A percentile compares a stretch with the other conserved stretches of the same genome.
Evolutionary conservation across 2,113 vertebrate genomes (phyloP).

Genomic region (Ptilonorhynchus violaceus): DNA sequence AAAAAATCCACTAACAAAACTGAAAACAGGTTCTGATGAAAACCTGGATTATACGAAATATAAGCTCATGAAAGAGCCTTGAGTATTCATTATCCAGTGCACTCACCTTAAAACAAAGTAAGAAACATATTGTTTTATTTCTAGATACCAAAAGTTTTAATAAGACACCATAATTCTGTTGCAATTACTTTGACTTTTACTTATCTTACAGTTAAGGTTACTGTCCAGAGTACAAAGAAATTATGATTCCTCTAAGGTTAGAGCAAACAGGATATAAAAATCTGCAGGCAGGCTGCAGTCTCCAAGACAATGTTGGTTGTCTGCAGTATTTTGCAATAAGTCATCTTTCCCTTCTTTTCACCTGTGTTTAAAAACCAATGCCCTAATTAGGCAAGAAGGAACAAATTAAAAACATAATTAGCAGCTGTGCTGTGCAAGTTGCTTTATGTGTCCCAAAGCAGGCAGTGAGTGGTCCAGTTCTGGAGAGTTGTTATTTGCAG

Average conservation of each 20-base stretch:
- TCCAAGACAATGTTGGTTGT: neutral
- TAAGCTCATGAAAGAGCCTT: neutral
- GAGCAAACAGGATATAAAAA: neutral
- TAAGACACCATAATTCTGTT: neutral
- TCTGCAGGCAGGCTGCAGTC: neutral
- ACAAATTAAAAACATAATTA: neutral
- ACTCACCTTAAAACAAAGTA: neutral
- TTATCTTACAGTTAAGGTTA: neutral
- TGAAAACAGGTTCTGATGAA: neutral
- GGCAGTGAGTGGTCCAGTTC: neutral
- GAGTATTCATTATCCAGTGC: neutral
- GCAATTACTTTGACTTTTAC: constrained; percentile 3
- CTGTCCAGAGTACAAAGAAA: neutral
- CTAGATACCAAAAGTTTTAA: neutral
- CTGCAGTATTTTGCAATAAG: neutral
- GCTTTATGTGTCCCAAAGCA: neutral
- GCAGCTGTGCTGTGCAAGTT: neutral
- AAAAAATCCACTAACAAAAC: neutral
- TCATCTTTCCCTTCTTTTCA: neutral
- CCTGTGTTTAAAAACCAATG: neutral
- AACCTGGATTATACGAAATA: neutral
- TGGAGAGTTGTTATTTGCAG: neutral
- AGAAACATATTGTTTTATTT: neutral
- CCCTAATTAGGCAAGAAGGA: neutral
- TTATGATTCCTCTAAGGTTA: neutral